A percentile compares a stretch with the other conserved stretches of the same genome.
These are phyloP conservation scores for Poeciliopsis prolifica DNA, from an alignment of 2,113 vertebrate species.

Conservation along the genomic window DNA sequence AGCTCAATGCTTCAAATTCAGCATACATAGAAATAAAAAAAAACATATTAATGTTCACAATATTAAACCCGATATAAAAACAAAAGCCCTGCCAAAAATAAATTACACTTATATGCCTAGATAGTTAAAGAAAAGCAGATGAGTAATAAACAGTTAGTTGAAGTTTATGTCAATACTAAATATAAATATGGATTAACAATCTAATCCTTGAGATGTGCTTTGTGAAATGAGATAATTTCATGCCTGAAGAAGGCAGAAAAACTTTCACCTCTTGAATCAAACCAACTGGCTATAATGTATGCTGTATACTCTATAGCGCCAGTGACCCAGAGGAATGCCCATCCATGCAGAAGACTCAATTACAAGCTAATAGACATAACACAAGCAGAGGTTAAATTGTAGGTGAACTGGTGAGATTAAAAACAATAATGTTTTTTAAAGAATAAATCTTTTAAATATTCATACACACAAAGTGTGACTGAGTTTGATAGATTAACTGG, in stretches of 20 bases:
- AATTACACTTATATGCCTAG: not conserved
- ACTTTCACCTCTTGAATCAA: constrained; percentile 28
- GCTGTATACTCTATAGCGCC: constrained; percentile 34
- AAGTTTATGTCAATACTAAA: constrained; percentile 10
- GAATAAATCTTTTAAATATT: not conserved
- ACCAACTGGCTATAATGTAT: constrained; percentile 52
- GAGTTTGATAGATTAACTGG: too few species aligned
- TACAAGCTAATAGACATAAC: constrained; percentile 3
- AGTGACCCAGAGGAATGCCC: too few species aligned
- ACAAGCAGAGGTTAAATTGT: constrained; percentile 19
- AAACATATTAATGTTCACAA: too few species aligned
- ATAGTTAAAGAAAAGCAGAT: constrained; percentile 11
- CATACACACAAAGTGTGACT: not conserved
- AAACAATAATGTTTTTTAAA: not conserved
- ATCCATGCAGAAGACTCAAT: constrained; percentile 7
- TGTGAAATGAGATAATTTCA: constrained; percentile 41
- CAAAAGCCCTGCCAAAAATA: constrained; percentile 1
- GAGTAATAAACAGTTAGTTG: not conserved
- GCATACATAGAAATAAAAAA: too few species aligned
- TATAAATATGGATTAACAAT: constrained; percentile 43
- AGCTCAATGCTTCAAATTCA: too few species aligned
- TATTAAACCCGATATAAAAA: not conserved
- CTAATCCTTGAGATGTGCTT: constrained; percentile 41
- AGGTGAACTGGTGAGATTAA: not conserved
- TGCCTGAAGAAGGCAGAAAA: constrained; percentile 45